A percentile compares a stretch with the other conserved stretches of the same genome.
Evolutionary conservation across 2,113 vertebrate species (phyloP).

Genomic region (Grantiella picta): DNA sequence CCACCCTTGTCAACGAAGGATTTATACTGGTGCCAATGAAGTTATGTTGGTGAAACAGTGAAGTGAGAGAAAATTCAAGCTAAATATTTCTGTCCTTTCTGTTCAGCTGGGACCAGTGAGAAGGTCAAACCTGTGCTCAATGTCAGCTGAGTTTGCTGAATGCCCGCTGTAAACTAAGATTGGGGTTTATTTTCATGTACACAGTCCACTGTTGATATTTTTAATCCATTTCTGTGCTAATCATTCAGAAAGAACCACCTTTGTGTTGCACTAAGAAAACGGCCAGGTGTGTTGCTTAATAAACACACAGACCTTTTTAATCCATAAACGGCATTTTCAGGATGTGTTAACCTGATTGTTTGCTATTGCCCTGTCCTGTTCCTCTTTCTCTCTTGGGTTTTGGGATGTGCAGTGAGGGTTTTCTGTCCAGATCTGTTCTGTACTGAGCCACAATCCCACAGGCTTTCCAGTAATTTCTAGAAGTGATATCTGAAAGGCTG

Average conservation of each 20-base stretch:
- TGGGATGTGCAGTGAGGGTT: not conserved
- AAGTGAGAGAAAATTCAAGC: not conserved
- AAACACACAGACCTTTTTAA: not conserved
- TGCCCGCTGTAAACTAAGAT: not conserved
- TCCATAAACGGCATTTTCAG: not conserved
- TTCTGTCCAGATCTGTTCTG: not conserved
- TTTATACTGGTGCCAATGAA: not conserved
- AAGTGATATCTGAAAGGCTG: not conserved
- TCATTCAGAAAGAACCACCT: not conserved
- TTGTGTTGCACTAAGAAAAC: not conserved
- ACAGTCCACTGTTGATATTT: constrained; percentile 6
- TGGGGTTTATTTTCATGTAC: constrained; percentile 16
- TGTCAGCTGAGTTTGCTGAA: not conserved
- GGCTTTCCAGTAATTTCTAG: not conserved
- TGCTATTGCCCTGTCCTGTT: not conserved
- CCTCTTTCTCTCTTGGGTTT: not conserved
- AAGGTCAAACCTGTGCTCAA: not conserved
- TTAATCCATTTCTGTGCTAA: not conserved
- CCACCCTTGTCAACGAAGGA: not conserved
- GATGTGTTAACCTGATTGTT: not conserved
- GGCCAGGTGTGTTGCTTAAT: not conserved
- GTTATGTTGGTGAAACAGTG: rapidly evolving
- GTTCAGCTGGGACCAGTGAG: not conserved
- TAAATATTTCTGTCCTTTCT: not conserved
- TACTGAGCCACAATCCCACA: not conserved